These are phyloP conservation scores for Saxidomus purpurata DNA, from an alignment of 1,140 invertebrate species.

Conservation along the genomic window DNA sequence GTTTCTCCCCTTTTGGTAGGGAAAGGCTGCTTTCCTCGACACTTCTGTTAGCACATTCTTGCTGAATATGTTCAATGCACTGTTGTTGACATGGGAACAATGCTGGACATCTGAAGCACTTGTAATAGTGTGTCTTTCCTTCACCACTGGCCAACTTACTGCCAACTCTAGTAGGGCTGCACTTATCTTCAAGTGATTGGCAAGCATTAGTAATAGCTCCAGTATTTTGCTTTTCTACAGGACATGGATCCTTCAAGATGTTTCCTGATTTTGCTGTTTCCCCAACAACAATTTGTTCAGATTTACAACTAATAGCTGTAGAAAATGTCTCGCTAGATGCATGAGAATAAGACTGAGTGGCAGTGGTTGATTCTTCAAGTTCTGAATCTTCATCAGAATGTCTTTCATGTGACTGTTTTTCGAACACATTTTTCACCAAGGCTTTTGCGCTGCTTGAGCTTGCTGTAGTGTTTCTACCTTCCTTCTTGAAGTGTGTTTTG, in stretches of 20 bases:
- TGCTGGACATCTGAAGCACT: slow-evolving; percentile 47
- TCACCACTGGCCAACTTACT: background rate
- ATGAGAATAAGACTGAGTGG: background rate
- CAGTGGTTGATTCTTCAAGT: background rate
- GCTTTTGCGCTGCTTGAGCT: background rate
- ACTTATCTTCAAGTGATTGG: background rate
- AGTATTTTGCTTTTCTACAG: background rate
- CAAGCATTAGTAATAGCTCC: background rate
- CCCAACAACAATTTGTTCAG: background rate
- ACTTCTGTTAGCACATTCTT: background rate
- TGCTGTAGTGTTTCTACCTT: background rate
- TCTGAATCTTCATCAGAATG: background rate
- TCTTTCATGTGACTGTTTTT: background rate
- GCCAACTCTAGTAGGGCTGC: background rate
- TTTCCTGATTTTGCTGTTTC: background rate
- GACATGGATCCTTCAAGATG: background rate
- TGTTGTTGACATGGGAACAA: slow-evolving; percentile 37
- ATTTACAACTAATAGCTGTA: background rate
- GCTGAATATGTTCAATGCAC: slow-evolving; percentile 46
- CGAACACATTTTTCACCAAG: background rate
- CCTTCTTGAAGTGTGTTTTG: slow-evolving; percentile 54
- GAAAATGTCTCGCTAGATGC: background rate
- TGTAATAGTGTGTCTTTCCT: slow-evolving; percentile 34
- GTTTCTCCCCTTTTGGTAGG: background rate
- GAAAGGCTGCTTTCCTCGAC: background rate